Evolutionary conservation across 2,888 invertebrate species (phyloP), one percentile per base, ranked within the genome.

Genomic region (Bimastos eiseni): DNA sequence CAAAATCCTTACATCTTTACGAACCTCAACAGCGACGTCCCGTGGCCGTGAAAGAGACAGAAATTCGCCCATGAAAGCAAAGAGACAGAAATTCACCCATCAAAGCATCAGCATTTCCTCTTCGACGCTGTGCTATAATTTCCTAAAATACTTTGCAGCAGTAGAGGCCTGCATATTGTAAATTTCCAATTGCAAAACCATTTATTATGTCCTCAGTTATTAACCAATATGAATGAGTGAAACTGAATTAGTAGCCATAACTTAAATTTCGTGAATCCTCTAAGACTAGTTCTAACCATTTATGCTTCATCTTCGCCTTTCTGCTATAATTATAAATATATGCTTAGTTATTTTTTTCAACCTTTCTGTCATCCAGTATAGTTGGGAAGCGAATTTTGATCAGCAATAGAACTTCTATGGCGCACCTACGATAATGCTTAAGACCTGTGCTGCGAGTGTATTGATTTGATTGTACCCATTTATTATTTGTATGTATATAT

Each of bases 1-100:
- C 30, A 89, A 38, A 6, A 91, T 83, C 91, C 91, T 30, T 91
- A 91, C 89, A 89, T 91, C 34, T 89, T 88, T 89, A 91, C 91
- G 33, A 89, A 38, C 24, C 83, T 70, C 30, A 91, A 91, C 86
- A 91, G 91, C 44, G 91, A 91, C 38, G 90, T 90, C 8, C 11
- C 11, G 30, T 90, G 90, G 90, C 90, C 90, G 19, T 89, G n/a
- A 70, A 17, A 70, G 8, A 70, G 70, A 70, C 70, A 70, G 30
- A n/a, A n/a, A n/a, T n/a, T n/a, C n/a, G n/a, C n/a, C n/a, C n/a
- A n/a, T n/a, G n/a, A n/a, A n/a, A n/a, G n/a, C n/a, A n/a, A n/a
- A n/a, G n/a, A n/a, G n/a, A n/a, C n/a, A n/a, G n/a, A n/a, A n/a
- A 49, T 49, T 1, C 49, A 2, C 0, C 49, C 21, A 0, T 24